Base-by-base conservation (phyloP, 2,888 invertebrate genomes). In the Hydriomena furcata region DNA sequence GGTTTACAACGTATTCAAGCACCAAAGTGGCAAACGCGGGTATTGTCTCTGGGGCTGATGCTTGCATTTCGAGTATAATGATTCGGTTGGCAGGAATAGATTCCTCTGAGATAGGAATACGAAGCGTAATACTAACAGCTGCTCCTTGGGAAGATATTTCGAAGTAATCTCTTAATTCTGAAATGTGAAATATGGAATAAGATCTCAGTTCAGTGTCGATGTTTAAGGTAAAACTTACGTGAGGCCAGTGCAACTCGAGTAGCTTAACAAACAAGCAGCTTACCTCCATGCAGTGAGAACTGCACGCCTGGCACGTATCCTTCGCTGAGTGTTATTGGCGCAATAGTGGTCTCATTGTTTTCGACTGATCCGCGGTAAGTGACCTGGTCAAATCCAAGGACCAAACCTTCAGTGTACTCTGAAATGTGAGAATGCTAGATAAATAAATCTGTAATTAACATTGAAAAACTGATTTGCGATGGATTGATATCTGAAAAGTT, bases 311-410 rank as follows among this genome's bases (percentile, higher is more conserved):
- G 4, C 5, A 52, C 53, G 42, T 61, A 68, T 25, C 72, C 73
- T 41, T 68, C 60, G 1, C 32, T 55, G 5, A 73, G 60, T 13
- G 53, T 56, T 11, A 74, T 71, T 3, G 65, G 45, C 10, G 58
- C 55, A 17, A 71, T 37, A 3, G 43, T 49, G 5, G 62, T 17
- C 1, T 25, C 11, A 23, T 54, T 41, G 30, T 56, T 58, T 20
- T 58, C 51, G 3, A 71, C 60, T 1, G 63, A 45, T 4, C 73
- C 73, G 1, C 60, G 10, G 44, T 68, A 71, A 23, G 52, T 65
- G 11, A 52, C 35, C 27, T 59, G 51, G 12, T 63, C 58, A 20
- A 63, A 63, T 17, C 57, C 60, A 24, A 63, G 58, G 25, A 42
- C 42, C 31, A 31, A 46, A 0, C 40, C 52, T 1, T 45, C 47